phyloP scores from a whole-genome alignment of 2,113 vertebrate genomes.

The Macrotis lagotis region DNA sequence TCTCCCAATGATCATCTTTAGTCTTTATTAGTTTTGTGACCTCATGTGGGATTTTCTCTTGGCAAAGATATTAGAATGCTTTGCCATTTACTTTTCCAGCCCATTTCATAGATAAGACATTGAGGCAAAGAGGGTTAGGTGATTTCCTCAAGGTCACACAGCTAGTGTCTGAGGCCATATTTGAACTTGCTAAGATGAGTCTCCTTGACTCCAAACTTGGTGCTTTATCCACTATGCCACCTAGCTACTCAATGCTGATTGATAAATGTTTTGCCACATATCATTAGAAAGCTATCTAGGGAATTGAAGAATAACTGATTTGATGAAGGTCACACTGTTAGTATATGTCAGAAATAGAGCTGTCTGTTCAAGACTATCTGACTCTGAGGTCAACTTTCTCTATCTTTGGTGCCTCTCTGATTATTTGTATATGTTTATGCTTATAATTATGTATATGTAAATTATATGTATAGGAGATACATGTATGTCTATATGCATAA shows the following conservation, averaged over 20 bases:
- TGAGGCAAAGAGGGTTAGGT: neutral
- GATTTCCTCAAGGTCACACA: neutral
- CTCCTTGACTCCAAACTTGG: neutral
- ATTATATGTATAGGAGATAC: neutral
- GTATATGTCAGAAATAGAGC: neutral
- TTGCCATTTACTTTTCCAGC: neutral
- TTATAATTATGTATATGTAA: neutral
- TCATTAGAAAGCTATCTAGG: neutral
- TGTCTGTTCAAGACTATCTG: neutral
- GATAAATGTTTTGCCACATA: neutral
- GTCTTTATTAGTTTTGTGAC: neutral
- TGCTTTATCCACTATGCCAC: neutral
- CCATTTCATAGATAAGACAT: neutral
- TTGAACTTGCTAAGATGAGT: neutral
- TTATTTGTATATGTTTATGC: neutral
- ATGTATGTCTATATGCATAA: neutral
- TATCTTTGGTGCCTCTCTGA: neutral
- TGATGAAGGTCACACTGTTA: neutral
- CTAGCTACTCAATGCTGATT: neutral
- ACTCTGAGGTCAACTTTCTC: neutral
- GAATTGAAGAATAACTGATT: neutral
- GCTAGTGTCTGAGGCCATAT: neutral
- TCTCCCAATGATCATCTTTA: neutral
- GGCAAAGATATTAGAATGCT: neutral
- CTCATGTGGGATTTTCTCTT: neutral